These are phyloP conservation scores for Lagopus muta DNA, from an alignment of 2,113 vertebrate species.

Conservation along the genomic window DNA sequence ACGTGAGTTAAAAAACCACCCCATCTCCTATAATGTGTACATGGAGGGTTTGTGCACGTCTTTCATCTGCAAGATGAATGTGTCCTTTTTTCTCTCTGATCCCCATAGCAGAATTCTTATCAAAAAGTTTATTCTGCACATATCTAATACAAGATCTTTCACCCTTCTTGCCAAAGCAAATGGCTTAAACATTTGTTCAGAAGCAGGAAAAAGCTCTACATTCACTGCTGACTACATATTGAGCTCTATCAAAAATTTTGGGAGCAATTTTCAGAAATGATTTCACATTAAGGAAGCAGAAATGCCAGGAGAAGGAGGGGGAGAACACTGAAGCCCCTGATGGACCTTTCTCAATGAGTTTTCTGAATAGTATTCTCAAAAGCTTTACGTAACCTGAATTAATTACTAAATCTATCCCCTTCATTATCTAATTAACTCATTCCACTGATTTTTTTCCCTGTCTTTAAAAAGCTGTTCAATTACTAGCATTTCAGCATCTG, in stretches of 20 bases:
- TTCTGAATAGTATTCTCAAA: slow-evolving; percentile 64
- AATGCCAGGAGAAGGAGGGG: slow-evolving; percentile 45
- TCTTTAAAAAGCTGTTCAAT: slow-evolving; percentile 74
- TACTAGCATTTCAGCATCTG: slow-evolving; percentile 74
- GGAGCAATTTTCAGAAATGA: slow-evolving; percentile 53
- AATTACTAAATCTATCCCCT: slow-evolving; percentile 72
- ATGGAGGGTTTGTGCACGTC: not conserved
- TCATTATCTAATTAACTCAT: slow-evolving; percentile 77
- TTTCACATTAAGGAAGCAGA: slow-evolving; percentile 57
- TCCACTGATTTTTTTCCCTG: slow-evolving; percentile 34
- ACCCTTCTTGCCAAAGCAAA: slow-evolving; percentile 67
- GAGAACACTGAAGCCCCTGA: slow-evolving; percentile 38
- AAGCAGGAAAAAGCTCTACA: slow-evolving; percentile 59
- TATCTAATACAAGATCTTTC: slow-evolving; percentile 56
- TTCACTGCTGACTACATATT: slow-evolving; percentile 64
- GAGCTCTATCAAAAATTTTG: slow-evolving; percentile 65
- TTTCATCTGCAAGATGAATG: not conserved
- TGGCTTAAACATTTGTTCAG: slow-evolving; percentile 69
- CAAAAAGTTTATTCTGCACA: slow-evolving; percentile 24
- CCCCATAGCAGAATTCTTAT: slow-evolving; percentile 3
- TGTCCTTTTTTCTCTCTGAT: not conserved
- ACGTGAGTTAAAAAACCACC: not conserved
- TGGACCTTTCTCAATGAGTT: slow-evolving; percentile 70
- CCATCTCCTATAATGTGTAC: not conserved
- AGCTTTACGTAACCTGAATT: slow-evolving; percentile 74